phyloP scores from a whole-genome alignment of 2,113 vertebrate genomes.

The Spea multiplicata region DNA sequence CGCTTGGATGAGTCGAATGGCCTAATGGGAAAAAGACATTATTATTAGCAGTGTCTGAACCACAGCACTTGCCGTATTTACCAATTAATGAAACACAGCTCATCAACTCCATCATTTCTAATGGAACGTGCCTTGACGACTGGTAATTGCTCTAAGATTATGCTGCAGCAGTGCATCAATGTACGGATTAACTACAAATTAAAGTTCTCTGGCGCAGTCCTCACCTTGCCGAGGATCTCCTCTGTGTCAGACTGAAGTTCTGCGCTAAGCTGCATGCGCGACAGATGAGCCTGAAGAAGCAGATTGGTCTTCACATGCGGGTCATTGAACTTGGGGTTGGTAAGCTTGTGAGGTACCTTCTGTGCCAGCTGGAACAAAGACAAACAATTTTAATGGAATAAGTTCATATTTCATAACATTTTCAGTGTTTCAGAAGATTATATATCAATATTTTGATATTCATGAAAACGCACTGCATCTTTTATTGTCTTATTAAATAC shows the following conservation, averaged over 20 bases:
- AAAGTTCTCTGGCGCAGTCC: neutral
- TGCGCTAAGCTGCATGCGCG: constrained; percentile 94
- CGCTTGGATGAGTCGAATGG: constrained; percentile 91
- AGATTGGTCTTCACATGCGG: constrained; percentile 97
- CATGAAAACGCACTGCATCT: neutral
- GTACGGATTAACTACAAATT: neutral
- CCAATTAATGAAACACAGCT: no score
- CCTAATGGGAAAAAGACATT: constrained; percentile 61
- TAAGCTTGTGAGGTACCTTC: constrained; percentile 95
- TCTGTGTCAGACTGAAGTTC: constrained; percentile 97
- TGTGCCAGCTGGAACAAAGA: constrained; percentile 75
- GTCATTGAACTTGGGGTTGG: constrained; percentile 96
- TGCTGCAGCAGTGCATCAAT: no score
- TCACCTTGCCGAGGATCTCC: constrained; percentile 94
- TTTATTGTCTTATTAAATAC: no score
- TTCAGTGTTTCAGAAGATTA: neutral
- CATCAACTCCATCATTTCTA: no score
- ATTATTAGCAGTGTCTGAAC: neutral
- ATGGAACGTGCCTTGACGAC: no score
- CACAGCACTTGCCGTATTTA: neutral
- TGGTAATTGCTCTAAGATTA: no score
- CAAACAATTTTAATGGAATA: neutral
- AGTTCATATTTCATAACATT: no score
- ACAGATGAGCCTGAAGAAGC: constrained; percentile 91
- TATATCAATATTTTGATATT: neutral